Conservation (phyloP, 2,113 vertebrate genomes). For the Petrocephalus zakoni region DNA sequence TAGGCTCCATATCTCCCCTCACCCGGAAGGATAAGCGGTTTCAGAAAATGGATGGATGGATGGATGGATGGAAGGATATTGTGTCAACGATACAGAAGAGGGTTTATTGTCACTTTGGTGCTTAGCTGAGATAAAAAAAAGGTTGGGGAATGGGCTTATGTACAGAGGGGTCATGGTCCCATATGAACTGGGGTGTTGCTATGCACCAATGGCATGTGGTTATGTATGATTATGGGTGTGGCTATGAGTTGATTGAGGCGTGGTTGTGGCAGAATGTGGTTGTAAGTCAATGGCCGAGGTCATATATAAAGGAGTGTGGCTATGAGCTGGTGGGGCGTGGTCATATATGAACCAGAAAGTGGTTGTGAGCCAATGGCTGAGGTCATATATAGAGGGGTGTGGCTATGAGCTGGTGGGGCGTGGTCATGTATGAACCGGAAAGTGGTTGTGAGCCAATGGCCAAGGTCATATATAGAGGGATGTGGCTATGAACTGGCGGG, state of each 20-base stretch:
- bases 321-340: no score
- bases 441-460: background rate
- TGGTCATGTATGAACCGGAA: background rate
- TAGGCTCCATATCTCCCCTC: no score
- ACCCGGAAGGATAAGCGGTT: no score
- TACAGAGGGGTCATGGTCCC: background rate
- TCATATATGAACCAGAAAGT: background rate
- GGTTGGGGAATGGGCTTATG: background rate
- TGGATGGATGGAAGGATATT: no score
- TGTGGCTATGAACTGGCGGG: background rate
- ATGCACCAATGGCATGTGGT: background rate
- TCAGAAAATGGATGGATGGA: no score
- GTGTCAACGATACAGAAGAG: background rate
- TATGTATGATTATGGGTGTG: background rate
- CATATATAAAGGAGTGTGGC: no score
- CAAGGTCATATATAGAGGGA: background rate
- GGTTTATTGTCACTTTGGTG: background rate
- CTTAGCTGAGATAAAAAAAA: background rate
- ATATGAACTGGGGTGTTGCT: background rate
- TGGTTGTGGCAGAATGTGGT: no score
- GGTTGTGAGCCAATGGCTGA: no score
- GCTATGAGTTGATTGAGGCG: background rate
- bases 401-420: no score
- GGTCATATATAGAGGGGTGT: no score
- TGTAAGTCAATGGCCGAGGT: no score